phyloP scores from a whole-genome alignment of 2,113 vertebrate species.

The Antechinus stuartii region DNA sequence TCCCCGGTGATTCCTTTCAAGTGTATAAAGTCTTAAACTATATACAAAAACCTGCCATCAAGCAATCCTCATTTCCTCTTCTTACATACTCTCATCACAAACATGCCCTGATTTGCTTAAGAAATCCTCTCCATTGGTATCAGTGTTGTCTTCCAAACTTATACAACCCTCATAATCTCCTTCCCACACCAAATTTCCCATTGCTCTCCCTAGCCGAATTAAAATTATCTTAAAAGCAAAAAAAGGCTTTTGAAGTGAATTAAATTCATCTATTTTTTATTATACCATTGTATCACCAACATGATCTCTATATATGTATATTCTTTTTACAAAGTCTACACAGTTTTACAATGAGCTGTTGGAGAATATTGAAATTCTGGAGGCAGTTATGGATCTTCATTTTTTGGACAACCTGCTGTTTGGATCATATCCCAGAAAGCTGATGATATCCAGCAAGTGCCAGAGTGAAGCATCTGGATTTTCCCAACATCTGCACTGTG shows the following conservation, averaged over 20 bases:
- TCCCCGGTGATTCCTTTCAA: neutral
- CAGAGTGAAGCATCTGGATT: neutral
- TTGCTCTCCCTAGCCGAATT: neutral
- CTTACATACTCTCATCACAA: neutral
- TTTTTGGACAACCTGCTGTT: neutral
- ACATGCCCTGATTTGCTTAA: neutral
- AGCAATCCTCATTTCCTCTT: neutral
- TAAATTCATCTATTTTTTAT: conserved; percentile 24
- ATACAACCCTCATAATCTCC: neutral
- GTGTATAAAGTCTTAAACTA: neutral
- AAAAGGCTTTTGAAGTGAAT: neutral
- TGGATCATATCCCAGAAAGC: neutral
- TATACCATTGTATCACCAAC: neutral
- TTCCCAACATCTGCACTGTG: neutral
- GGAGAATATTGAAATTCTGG: neutral
- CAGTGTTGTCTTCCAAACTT: neutral
- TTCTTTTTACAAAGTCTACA: neutral
- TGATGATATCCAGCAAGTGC: neutral
- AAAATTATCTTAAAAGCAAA: neutral
- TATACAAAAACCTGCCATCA: neutral
- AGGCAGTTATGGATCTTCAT: neutral
- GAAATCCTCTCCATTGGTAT: neutral
- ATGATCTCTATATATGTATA: conserved; percentile 11
- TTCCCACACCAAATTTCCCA: neutral
- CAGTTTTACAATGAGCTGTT: neutral